Percentiles rank a stretch among this genome's conserved stretches.
Evolutionary conservation across 2,113 vertebrate species (phyloP).

Genomic region (Entomyzon cyanotis): DNA sequence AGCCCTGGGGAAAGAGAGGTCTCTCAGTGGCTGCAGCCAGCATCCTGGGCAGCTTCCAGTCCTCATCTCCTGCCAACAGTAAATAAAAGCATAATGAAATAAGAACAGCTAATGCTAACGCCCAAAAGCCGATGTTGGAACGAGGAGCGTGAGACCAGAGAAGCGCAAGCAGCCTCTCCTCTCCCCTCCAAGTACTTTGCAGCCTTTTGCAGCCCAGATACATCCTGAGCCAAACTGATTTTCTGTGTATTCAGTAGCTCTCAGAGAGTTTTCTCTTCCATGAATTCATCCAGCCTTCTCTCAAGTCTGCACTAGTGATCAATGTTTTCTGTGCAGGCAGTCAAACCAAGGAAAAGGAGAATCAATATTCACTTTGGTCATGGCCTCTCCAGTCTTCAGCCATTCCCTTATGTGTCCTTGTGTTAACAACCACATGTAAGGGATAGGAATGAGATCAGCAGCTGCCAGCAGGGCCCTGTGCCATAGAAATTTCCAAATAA

Average conservation of each 20-base stretch:
- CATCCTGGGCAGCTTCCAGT: neutral
- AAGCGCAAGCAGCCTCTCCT: neutral
- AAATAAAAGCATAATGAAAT: conserved; percentile 2
- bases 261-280: neutral
- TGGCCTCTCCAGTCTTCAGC: neutral
- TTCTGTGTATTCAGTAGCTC: neutral
- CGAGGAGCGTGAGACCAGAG: neutral
- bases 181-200: neutral
- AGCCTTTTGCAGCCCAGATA: neutral
- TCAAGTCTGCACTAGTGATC: neutral
- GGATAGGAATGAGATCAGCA: neutral
- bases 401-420: neutral
- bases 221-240: neutral
- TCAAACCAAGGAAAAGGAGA: neutral
- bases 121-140: neutral
- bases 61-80: neutral
- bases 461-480: neutral
- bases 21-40: neutral
- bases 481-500: neutral
- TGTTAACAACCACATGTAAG: neutral
- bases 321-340: neutral
- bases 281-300: neutral
- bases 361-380: neutral
- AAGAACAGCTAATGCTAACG: neutral
- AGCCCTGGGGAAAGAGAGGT: neutral